Evolutionary conservation across 2,113 vertebrate genomes (phyloP), one percentile per base, ranked within the genome.

Genomic region (Elaphurus davidianus): DNA sequence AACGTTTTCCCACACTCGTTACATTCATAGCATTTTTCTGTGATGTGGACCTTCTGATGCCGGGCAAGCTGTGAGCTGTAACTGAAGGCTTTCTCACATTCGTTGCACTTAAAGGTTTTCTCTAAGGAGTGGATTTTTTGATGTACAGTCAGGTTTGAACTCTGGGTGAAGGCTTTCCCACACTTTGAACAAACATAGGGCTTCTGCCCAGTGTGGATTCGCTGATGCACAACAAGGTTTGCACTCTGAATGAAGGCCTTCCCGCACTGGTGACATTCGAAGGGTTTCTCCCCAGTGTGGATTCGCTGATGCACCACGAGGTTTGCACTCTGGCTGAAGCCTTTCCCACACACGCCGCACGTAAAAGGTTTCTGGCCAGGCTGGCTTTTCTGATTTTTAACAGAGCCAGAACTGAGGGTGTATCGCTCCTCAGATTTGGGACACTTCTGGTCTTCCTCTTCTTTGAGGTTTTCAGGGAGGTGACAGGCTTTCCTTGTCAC

Each of bases 1-100:
- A 98, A 98, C 0, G 98, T 98, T 9, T 98, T 98, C 40, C 98
- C 98, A n/a, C 98, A 98, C 9, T 98, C 95, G 0, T 97, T 97
- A 59, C 98, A 98, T 52, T 98, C 98, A 3, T 98, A 98, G 83
- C 97, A 98, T 21, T 98, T 98, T 25, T 98, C 98, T 0, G 98
- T 98, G 30, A 98, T 98, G 64, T 98, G 98, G 5, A 98, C 98
- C n/a, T 98, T 98, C 98, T 98, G 98, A 67, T 98, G 97, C 33
- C 98, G 97, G 16, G 98, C 95, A 30, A 98, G 98, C 5, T 98
- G 98, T 0, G 98, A 98, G 88, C 97, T 98, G 9, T 97, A 98
- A 86, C 98, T 98, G 85, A 98, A 98, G 94, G 98, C 98, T 91
- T 98, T 98, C 55, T 98, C 98, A 54, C 97, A 98, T 14, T 98